phyloP scores from a whole-genome alignment of 1,140 invertebrate genomes.

The Drosophila serrata region DNA sequence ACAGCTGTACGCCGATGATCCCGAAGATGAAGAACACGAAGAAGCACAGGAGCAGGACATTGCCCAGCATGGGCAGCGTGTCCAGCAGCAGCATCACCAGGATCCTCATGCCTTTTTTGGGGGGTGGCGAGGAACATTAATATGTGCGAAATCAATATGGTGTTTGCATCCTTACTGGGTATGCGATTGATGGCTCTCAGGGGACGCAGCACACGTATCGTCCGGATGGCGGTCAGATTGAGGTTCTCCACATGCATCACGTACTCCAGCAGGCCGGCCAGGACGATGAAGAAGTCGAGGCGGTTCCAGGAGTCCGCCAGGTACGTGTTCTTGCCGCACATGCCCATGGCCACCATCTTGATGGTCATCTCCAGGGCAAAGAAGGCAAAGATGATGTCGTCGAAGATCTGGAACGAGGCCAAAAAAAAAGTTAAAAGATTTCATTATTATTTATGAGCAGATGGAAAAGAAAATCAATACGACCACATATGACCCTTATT shows the following conservation, averaged over 20 bases:
- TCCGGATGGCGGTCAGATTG: slow-evolving; percentile 98
- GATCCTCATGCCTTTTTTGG: slow-evolving; percentile 98
- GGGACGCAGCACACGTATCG: slow-evolving; percentile 98
- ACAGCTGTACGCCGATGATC: slow-evolving; percentile 99
- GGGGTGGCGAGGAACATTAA: too few relatives aligned
- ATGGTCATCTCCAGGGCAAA: slow-evolving; percentile 98
- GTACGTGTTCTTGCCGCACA: slow-evolving; percentile 97
- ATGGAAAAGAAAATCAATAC: neutral
- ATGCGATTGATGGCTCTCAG: slow-evolving; percentile 99
- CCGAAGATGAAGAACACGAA: slow-evolving; percentile 99
- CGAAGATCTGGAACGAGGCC: slow-evolving; percentile 91
- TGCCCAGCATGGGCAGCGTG: slow-evolving; percentile 99
- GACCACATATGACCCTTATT: neutral
- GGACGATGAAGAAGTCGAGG: slow-evolving; percentile 99
- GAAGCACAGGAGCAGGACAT: slow-evolving; percentile 99
- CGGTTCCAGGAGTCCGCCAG: slow-evolving; percentile 99
- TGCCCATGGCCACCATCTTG: slow-evolving; percentile 99
- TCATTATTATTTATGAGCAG: neutral
- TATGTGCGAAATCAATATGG: too few relatives aligned
- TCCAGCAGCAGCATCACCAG: slow-evolving; percentile 99
- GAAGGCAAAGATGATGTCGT: slow-evolving; percentile 99
- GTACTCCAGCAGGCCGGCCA: slow-evolving; percentile 97
- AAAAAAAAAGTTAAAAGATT: neutral
- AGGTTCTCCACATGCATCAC: slow-evolving; percentile 98
- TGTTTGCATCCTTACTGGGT: slow-evolving; percentile 93